Base-by-base conservation (phyloP, 2,888 invertebrate species). In the Eristalinus aeneus region DNA sequence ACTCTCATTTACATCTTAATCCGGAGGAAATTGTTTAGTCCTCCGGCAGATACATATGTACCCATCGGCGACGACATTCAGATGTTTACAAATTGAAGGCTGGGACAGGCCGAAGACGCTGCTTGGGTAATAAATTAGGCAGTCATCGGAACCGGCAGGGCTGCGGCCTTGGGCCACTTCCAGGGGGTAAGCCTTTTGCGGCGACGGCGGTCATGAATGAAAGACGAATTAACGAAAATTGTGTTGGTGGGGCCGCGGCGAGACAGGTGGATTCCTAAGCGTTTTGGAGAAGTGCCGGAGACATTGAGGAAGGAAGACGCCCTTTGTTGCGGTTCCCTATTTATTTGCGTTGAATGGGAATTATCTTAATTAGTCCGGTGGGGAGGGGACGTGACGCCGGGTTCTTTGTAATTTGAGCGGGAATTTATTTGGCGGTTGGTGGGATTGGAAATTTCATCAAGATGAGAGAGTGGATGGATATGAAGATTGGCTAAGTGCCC, bases 1-100 rank as follows among this genome's bases (percentile, higher is more conserved):
- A 20, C 36, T 69, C 36, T 69, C 69, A 69, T 69, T 69, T 69
- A 58, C 69, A 69, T 69, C 58, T 58, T 58, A 69, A 69, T 69
- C 69, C 36, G 12, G 36, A n/a, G 58, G 58, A 69, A 69, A 69
- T 69, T 58, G 58, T 36, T 69, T 58, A 16, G 56, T 34, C 58
- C 67, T 67, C 31, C 20, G 53, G 6, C 22, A 23, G 69, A 69
- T 69, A 46, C 46, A 46, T 16, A 69, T 69, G 69, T 69, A 69
- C 36, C 58, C 36, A 54, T 68, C 58, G 58, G n/a, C 23, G 39
- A 27, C 27, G 27, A 27, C 27, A 5, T 27, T 16, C 27, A 46
- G 69, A 69, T 56, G 12, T 58, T 23, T 34, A 69, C 56, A 69
- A 56, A 69, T 69, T 69, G 54, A 53, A 5, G 46, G 46, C 46